Percentiles rank a stretch among this genome's conserved stretches.
These are phyloP conservation scores for Dromius quadrimaculatus DNA, from an alignment of 2,888 invertebrate species.

Conservation along the genomic window DNA sequence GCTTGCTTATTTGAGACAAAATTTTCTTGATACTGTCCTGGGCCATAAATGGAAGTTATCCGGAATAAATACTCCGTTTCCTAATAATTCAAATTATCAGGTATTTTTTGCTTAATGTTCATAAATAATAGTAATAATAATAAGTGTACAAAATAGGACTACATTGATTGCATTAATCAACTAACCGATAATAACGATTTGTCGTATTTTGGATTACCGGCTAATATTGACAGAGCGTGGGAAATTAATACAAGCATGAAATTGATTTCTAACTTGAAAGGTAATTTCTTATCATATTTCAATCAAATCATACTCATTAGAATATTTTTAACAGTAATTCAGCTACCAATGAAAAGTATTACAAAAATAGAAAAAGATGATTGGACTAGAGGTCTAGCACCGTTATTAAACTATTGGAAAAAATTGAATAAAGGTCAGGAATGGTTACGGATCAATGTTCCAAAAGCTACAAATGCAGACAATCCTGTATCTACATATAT, in stretches of 20 bases:
- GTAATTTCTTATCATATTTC: constrained; percentile 63
- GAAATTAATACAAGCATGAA: constrained; percentile 76
- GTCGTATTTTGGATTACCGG: constrained; percentile 84
- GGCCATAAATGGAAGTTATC: constrained; percentile 73
- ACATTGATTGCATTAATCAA: constrained; percentile 73
- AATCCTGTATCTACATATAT: constrained; percentile 73
- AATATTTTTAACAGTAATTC: constrained; percentile 55
- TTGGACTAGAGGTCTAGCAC: constrained; percentile 75
- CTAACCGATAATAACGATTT: constrained; percentile 82
- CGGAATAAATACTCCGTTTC: constrained; percentile 67
- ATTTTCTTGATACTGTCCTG: constrained; percentile 71
- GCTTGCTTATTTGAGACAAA: constrained; percentile 75
- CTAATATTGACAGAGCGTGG: constrained; percentile 88
- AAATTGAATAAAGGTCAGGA: constrained; percentile 75
- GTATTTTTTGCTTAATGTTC: constrained; percentile 64
- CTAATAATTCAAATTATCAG: constrained; percentile 69
- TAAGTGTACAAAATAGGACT: constrained; percentile 69
- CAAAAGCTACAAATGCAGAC: constrained; percentile 51
- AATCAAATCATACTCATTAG: constrained; percentile 46
- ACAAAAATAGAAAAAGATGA: constrained; percentile 56
- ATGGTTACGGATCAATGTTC: constrained; percentile 60
- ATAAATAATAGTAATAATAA: not conserved
- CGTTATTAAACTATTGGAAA: constrained; percentile 86
- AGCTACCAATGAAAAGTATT: constrained; percentile 52
- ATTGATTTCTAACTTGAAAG: constrained; percentile 75